Evolutionary conservation across 2,888 invertebrate species (phyloP).

Genomic region (Papilio protenor): DNA sequence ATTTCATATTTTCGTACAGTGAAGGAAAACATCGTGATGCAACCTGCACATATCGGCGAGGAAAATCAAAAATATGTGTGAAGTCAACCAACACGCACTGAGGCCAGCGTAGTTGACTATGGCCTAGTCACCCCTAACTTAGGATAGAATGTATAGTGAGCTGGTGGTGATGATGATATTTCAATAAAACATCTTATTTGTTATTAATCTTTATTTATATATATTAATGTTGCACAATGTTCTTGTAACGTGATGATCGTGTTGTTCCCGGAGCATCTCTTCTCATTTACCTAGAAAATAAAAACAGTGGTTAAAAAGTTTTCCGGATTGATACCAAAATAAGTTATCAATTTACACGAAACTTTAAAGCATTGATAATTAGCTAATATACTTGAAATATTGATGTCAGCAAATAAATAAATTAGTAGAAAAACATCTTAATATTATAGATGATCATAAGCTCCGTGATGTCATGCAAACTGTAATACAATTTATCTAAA

Average conservation of each 20-base stretch:
- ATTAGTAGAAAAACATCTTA: background rate
- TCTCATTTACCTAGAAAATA: background rate
- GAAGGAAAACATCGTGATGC: no score
- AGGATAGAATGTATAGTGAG: no score
- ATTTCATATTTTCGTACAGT: no score
- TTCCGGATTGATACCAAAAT: background rate
- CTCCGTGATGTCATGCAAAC: background rate
- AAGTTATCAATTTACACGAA: background rate
- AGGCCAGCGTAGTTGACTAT: no score
- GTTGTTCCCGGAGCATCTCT: background rate
- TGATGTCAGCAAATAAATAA: background rate
- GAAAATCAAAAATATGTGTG: no score
- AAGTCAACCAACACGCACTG: no score
- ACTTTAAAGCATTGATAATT: background rate
- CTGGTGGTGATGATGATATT: background rate
- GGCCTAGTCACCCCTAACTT: no score
- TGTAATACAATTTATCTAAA: background rate
- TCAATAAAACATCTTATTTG: background rate
- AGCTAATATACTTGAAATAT: background rate
- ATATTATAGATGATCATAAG: background rate
- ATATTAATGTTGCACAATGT: background rate
- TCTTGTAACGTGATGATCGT: background rate
- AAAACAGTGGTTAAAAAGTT: background rate
- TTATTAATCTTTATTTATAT: background rate
- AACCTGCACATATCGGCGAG: no score